Evolutionary conservation across 2,797 vertebrate species (phyloP).

Genomic region (Pteropus rufus): DNA sequence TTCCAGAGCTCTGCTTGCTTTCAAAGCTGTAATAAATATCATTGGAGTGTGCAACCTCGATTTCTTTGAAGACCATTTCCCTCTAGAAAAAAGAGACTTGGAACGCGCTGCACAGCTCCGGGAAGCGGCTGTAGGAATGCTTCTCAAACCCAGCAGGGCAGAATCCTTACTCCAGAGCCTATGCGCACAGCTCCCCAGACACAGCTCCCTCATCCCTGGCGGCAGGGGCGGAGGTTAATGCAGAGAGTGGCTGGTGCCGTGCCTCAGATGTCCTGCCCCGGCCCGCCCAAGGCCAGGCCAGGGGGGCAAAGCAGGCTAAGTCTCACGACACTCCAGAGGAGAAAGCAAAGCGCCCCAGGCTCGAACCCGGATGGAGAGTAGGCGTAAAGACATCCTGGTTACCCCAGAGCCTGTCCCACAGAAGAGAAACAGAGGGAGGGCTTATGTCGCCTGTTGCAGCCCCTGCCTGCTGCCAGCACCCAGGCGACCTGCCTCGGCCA

Average conservation of each 20-base stretch:
- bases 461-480: fast-evolving
- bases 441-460: fast-evolving
- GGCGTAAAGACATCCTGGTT: neutral
- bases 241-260: neutral
- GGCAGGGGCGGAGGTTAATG: too few relatives aligned
- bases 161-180: neutral
- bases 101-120: neutral
- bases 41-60: neutral
- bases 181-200: too few relatives aligned
- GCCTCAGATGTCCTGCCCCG: neutral
- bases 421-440: neutral
- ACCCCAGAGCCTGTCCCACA: neutral
- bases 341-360: neutral
- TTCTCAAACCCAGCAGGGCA: neutral
- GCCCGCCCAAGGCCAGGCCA: too few relatives aligned
- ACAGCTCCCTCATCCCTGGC: too few relatives aligned
- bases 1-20: neutral
- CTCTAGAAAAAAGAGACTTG: neutral
- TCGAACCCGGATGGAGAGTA: neutral
- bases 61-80: neutral
- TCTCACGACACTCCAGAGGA: neutral
- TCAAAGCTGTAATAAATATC: constrained; percentile 6
- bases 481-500: too few relatives aligned
- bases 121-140: neutral
- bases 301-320: too few relatives aligned